Evolutionary conservation across 2,888 invertebrate species (phyloP).

Genomic region (Apodemia mormo): DNA sequence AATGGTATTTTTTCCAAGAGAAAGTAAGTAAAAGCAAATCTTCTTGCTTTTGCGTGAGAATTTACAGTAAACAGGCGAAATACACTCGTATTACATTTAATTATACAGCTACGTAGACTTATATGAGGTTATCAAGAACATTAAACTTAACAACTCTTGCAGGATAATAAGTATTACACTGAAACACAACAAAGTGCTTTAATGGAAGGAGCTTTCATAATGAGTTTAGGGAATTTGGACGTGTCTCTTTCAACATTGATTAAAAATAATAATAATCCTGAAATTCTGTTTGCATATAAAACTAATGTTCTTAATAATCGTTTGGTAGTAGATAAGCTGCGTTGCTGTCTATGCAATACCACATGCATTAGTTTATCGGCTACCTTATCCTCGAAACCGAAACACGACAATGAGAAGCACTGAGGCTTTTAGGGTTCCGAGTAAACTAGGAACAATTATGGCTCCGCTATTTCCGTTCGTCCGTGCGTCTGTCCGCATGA

Average conservation of each 20-base stretch:
- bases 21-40: slow-evolving; percentile 33
- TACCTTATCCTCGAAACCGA: too few species aligned
- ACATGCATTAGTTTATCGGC: too few species aligned
- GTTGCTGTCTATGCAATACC: too few species aligned
- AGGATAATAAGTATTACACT: slow-evolving; percentile 22
- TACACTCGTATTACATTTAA: slow-evolving; percentile 68
- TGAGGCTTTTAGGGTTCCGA: too few species aligned
- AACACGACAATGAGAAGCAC: too few species aligned
- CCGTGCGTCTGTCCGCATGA: too few species aligned
- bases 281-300: not conserved
- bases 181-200: not conserved
- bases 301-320: too few species aligned
- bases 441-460: too few species aligned
- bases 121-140: slow-evolving; percentile 51
- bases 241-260: not conserved
- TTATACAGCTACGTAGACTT: slow-evolving; percentile 62
- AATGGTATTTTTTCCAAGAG: not conserved
- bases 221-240: slow-evolving; percentile 11
- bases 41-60: slow-evolving; percentile 57
- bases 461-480: too few species aligned
- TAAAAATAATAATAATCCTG: not conserved
- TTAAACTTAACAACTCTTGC: slow-evolving; percentile 36
- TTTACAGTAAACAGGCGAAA: slow-evolving; percentile 59
- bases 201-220: slow-evolving; percentile 11
- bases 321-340: too few species aligned